phyloP scores from a whole-genome alignment of 2,888 invertebrate genomes.

The Isotomurus palustris region DNA sequence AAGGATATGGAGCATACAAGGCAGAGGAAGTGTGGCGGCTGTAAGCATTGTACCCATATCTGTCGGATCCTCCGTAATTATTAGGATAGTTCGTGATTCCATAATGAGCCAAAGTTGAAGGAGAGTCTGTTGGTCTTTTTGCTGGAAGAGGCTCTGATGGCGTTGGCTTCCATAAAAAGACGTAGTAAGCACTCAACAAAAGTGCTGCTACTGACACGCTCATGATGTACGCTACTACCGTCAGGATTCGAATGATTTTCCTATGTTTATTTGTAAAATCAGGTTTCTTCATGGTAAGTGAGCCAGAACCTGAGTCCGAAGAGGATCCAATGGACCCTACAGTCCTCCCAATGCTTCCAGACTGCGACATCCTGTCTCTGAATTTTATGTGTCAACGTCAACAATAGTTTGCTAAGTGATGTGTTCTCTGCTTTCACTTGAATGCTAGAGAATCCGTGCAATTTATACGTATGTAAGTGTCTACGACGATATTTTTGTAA shows the following conservation, averaged over 20 bases:
- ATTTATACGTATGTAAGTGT: no score
- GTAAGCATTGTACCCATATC: neutral
- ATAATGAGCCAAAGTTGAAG: slow-evolving; percentile 1
- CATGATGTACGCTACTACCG: slow-evolving; percentile 88
- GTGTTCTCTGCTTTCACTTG: no score
- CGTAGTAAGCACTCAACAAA: slow-evolving; percentile 88
- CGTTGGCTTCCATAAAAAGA: slow-evolving; percentile 85
- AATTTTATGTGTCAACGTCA: no score
- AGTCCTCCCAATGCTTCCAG: slow-evolving; percentile 1
- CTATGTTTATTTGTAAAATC: slow-evolving; percentile 6
- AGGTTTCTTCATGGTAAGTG: neutral
- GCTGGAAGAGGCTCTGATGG: neutral
- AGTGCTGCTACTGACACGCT: slow-evolving; percentile 91
- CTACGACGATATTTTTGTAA: no score
- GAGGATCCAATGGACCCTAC: slow-evolving; percentile 8
- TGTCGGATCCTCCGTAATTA: neutral
- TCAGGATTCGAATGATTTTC: slow-evolving; percentile 73
- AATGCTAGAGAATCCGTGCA: no score
- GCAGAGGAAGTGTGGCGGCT: slow-evolving; percentile 6
- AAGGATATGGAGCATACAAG: slow-evolving; percentile 2
- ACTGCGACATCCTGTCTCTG: slow-evolving; percentile 5
- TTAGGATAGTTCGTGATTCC: neutral
- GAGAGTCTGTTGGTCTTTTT: slow-evolving; percentile 14
- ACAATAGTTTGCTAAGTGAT: no score
- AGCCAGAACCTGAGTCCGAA: neutral